Evolutionary conservation across 35 echinoderm and acorn worm genomes (phyloP), one percentile per base, ranked within the genome.

Genomic region (Heliocidaris tuberculata): DNA sequence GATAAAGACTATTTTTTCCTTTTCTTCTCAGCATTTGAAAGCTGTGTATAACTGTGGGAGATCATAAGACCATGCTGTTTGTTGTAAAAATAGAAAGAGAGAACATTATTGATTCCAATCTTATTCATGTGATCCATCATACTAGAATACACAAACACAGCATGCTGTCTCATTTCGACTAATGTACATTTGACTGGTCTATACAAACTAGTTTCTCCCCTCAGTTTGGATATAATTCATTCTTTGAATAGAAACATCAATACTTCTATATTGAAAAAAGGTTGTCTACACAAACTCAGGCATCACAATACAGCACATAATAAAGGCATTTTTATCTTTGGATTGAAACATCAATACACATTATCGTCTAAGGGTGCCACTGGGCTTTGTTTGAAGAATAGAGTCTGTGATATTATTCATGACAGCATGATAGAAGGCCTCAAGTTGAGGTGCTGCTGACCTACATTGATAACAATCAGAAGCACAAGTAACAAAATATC

Each of bases 341-440:
- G 65, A 78, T 78, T 78, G 65, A n/a, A 78, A n/a, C 65, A 78
- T 78, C 65, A 78, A 78, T 78, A 78, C 65, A 24, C 65, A 78
- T 78, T 78, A 78, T n/a, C 65, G 27, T 78, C 19, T 78, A 78
- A 78, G 65, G 65, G 65, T 78, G 65, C 65, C 65, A 78, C 21
- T 27, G 17, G 15, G 65, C 65, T 78, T 78, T 78, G 21, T 78
- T 78, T 7, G 15, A 24, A 78, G 65, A 78, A 78, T 78, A 78
- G 65, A 78, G 65, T 78, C 65, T 78, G 65, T 24, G 8, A 19
- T 42, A 7, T 78, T 78, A n/a, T 42, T 42, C 35, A 42, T 42
- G 35, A 42, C 21, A 78, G 27, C 35, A 42, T 42, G 35, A 42
- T 24, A 78, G 27, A 71, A n/a, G 21, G 27, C 27, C 65, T 27